These are phyloP conservation scores for Copidosoma aretas DNA, from an alignment of 2,888 invertebrate species.

Conservation along the genomic window DNA sequence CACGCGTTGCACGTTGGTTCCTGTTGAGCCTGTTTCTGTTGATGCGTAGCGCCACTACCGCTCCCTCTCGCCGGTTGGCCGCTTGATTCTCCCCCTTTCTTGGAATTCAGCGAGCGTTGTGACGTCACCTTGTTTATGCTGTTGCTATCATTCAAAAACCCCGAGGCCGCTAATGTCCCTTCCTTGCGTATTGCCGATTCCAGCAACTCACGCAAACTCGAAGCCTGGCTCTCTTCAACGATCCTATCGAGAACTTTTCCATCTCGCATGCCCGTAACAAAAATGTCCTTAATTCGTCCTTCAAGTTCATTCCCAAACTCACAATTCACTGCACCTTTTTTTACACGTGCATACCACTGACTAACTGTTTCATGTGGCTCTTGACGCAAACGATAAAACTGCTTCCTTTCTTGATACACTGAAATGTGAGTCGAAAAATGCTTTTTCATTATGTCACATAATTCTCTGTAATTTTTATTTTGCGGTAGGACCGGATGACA, in stretches of 20 bases:
- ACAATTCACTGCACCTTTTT: conserved; percentile 41
- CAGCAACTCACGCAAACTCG: conserved; percentile 15
- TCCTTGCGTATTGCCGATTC: conserved; percentile 40
- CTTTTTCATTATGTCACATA: conserved; percentile 38
- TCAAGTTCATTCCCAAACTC: conserved; percentile 33
- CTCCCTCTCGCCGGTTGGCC: neutral
- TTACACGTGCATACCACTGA: conserved; percentile 47
- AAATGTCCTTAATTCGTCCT: conserved; percentile 45
- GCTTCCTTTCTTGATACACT: conserved; percentile 33
- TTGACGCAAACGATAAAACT: conserved; percentile 45
- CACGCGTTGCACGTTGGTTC: neutral
- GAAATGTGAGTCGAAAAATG: conserved; percentile 40
- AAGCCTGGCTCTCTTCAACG: conserved; percentile 4
- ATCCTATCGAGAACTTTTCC: conserved; percentile 32
- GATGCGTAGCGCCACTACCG: neutral
- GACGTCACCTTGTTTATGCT: neutral
- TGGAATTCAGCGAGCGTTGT: neutral
- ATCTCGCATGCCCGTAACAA: conserved; percentile 31
- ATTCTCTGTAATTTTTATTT: conserved; percentile 31
- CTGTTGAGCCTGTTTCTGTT: neutral
- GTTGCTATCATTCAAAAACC: neutral
- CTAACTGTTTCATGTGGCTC: conserved; percentile 35
- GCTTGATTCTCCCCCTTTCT: neutral
- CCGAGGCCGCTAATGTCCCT: conserved; percentile 36
- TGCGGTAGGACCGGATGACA: conserved; percentile 38